phyloP scores from a whole-genome alignment of 2,113 vertebrate genomes.

The Pyrgilauda ruficollis region DNA sequence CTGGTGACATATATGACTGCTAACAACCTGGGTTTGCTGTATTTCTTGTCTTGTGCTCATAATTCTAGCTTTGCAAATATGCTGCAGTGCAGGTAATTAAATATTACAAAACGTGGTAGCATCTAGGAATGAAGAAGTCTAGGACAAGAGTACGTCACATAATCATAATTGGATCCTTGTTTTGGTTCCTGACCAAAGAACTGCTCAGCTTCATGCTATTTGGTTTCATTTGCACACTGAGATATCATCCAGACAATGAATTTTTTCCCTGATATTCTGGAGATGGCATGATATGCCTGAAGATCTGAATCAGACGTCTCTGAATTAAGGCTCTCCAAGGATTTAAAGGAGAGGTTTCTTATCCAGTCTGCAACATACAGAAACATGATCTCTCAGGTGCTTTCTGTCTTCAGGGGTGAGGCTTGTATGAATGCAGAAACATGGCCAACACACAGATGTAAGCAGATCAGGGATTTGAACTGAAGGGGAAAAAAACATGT shows the following conservation, averaged over 20 bases:
- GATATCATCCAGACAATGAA: background rate
- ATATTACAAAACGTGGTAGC: background rate
- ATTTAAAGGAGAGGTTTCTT: background rate
- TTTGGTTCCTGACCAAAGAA: background rate
- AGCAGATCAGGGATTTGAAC: background rate
- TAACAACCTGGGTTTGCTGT: fast-evolving
- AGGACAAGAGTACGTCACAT: background rate
- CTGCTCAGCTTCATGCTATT: background rate
- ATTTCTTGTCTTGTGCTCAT: background rate
- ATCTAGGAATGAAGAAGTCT: background rate
- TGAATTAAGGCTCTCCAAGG: background rate
- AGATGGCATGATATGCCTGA: background rate
- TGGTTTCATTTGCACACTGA: background rate
- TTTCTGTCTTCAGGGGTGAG: background rate
- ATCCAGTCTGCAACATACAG: background rate
- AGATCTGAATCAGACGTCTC: background rate
- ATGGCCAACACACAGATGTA: background rate
- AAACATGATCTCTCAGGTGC: background rate
- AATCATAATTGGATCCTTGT: background rate
- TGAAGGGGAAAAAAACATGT: background rate
- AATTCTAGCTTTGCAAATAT: fast-evolving
- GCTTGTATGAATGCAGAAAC: background rate
- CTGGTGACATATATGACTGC: background rate
- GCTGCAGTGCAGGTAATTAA: background rate
- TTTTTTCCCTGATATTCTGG: background rate